phyloP scores from a whole-genome alignment of 64 coral and sea anemone genomes.

The Astreopora myriophthalma region DNA sequence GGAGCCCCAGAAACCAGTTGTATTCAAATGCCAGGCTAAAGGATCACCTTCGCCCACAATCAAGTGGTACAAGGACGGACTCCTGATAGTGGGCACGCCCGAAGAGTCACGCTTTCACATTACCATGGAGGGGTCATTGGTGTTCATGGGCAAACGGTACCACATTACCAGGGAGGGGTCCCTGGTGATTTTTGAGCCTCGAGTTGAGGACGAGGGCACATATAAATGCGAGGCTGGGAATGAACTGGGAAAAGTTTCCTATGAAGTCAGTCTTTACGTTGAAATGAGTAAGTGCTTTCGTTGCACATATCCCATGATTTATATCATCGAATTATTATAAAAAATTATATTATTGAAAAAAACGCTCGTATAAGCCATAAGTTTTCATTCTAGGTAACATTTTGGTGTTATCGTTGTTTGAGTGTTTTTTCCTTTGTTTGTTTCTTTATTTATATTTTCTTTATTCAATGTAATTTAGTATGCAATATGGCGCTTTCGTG shows the following conservation, averaged over 20 bases:
- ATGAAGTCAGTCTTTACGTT: constrained; percentile 74
- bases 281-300: constrained; percentile 75
- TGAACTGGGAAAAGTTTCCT: constrained; percentile 51
- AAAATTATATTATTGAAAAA: no score
- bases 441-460: no score
- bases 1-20: constrained; percentile 69
- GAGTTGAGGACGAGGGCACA: constrained; percentile 68
- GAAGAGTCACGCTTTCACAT: constrained; percentile 52
- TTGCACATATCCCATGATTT: not conserved
- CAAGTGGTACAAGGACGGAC: constrained; percentile 69
- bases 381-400: no score
- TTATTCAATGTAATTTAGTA: no score
- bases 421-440: no score
- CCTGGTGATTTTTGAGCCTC: constrained; percentile 81
- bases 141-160: constrained; percentile 66
- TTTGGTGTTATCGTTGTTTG: no score
- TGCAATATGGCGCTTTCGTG: no score
- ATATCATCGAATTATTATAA: no score
- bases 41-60: constrained; percentile 71
- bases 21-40: constrained; percentile 76
- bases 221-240: constrained; percentile 79
- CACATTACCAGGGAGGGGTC: constrained; percentile 79
- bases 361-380: no score
- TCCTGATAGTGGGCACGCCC: constrained; percentile 42
- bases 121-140: constrained; percentile 38